Base-by-base conservation (phyloP, 2,888 invertebrate genomes). In the Drosophila anomalata region DNA sequence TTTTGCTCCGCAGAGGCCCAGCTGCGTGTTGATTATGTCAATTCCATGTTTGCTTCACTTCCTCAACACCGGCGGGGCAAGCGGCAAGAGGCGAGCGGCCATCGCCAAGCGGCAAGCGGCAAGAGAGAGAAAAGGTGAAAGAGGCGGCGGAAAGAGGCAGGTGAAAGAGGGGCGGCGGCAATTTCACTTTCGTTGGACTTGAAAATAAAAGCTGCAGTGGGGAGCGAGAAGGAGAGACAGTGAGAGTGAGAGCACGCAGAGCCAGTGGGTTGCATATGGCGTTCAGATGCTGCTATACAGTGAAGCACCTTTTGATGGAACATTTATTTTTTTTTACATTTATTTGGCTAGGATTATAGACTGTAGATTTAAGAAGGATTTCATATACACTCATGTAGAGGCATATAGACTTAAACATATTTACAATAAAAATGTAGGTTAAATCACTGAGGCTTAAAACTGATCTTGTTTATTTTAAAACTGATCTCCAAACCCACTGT, bases 181-280 rank as follows among this genome's bases (percentile, higher is more conserved):
- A 77, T 88, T 88, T 87, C 87, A 87, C 87, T 87, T 87, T 87
- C 87, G 74, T 88, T 87, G 84, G 87, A 88, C 87, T 89, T 89
- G 88, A 88, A 86, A 80, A 60, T 51, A 54, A 60, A 59, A 66
- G 71, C 76, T 88, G 80, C 87, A 88, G 53, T 42, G 14, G 9
- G n/a, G 24, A 36, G 20, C 39, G 52, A 33, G 22, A n/a, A 47
- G 42, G 42, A 61, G 53, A 62, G 56, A 29, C 12, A 52, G 55
- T 26, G 51, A 59, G 71, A 61, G 61, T 60, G 56, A 54, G 66
- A 51, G 52, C 14, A 51, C 22, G 67, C n/a, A 39, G 9, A 53
- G 12, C 42, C 41, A 39, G 59, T 57, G 52, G 70, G 62, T 55
- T 81, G 81, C 81, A 87, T 48, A 39, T 29, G 53, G 53, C n/a